Evolutionary conservation across 1,140 invertebrate genomes (phyloP), one percentile per base, ranked within the genome.

Genomic region (Eriocheir sinensis): DNA sequence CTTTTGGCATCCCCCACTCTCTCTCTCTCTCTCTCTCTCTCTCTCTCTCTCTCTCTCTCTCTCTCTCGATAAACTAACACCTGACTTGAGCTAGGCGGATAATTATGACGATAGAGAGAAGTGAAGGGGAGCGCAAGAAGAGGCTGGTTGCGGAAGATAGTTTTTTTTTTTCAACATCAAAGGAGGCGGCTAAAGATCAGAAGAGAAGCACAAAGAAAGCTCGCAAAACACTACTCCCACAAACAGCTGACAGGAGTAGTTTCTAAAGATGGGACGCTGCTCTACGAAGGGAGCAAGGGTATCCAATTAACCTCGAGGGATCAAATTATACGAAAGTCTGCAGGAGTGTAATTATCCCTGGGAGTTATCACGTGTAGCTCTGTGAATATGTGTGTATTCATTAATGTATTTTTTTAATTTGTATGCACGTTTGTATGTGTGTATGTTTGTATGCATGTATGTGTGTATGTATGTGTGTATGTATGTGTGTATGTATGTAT

Each of bases 361-460:
- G 34, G 34, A 36, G 32, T 88, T n/a, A 36, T 8, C 40, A n/a
- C n/a, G 32, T 91, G 2, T 88, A n/a, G 34, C 21, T 91, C 15
- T 91, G 89, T 53, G 41, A 30, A n/a, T 48, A 34, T 15, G 8
- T 91, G 41, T 53, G 40, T 48, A 72, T 91, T 21, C 34, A n/a
- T 93, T 21, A 30, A 32, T 53, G 44, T 21, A 36, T 21, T 92
- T 32, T 21, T 89, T 3, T n/a, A 34, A 36, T n/a, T 53, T 89
- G 15, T 81, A n/a, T 89, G 27, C 80, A 27, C 88, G 83, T 38
- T 2, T 93, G n/a, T 93, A 21, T 93, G 83, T 89, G 34, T 89
- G 83, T 48, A 32, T 93, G 83, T 93, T 27, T 91, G 83, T 93
- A 32, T 93, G 83, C 80, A 32, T 88, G 83, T 93, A 17, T 93